Conservation (phyloP, 2,888 invertebrate species). For the Nowickia ferox region DNA sequence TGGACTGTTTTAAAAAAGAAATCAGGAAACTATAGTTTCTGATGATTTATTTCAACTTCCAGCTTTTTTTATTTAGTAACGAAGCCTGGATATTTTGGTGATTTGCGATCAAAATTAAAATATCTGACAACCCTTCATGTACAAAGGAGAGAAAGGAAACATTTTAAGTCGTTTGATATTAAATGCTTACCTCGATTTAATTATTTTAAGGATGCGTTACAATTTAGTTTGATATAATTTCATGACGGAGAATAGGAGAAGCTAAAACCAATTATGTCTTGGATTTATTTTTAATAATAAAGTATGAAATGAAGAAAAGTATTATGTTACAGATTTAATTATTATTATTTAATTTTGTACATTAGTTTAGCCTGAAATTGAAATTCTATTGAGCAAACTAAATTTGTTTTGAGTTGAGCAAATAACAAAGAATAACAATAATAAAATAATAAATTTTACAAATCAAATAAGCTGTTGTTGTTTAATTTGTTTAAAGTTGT, state of each 20-base stretch:
- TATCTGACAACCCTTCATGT: no score
- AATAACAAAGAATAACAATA: no score
- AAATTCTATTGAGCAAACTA: not conserved
- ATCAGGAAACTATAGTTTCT: no score
- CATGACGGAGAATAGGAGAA: constrained; percentile 19
- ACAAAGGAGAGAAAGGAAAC: constrained; percentile 33
- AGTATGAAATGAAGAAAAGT: not conserved
- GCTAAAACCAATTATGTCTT: constrained; percentile 44
- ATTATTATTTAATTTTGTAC: constrained; percentile 1
- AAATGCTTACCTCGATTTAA: constrained; percentile 66
- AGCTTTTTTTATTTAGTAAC: no score
- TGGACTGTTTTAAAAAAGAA: no score
- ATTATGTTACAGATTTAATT: not conserved
- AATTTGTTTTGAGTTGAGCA: not conserved
- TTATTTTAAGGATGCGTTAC: constrained; percentile 61
- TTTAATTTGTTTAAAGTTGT: no score
- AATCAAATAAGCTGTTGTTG: no score
- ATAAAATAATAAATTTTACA: no score
- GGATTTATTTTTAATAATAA: constrained; percentile 44
- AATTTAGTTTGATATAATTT: constrained; percentile 56
- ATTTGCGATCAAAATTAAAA: no score
- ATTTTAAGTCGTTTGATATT: constrained; percentile 63
- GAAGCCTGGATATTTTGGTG: no score
- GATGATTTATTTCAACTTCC: no score
- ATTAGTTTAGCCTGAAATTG: not conserved